Evolutionary conservation across 2,888 invertebrate genomes (phyloP).

Genomic region (Drosophila austrosaltans): DNA sequence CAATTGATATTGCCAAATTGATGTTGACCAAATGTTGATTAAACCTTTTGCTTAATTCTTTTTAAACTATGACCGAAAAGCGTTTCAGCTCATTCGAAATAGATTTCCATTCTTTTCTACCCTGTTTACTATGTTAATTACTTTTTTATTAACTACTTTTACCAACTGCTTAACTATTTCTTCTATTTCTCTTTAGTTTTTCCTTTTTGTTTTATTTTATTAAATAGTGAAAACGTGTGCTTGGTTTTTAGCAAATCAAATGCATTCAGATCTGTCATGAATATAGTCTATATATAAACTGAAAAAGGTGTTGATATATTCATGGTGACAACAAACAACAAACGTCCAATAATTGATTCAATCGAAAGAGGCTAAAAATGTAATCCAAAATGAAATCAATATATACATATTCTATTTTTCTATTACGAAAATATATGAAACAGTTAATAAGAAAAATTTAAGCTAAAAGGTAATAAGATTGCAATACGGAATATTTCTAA

Average conservation of each 20-base stretch:
- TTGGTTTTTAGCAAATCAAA: background rate
- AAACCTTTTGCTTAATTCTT: too few relatives aligned
- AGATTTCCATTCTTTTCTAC: too few relatives aligned
- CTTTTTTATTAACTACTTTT: too few relatives aligned
- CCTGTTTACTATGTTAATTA: too few relatives aligned
- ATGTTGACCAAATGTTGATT: too few relatives aligned
- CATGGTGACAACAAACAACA: conserved; percentile 28
- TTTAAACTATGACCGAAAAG: too few relatives aligned
- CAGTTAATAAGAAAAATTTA: conserved; percentile 60
- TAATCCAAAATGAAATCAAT: conserved; percentile 29
- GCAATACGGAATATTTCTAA: conserved; percentile 24
- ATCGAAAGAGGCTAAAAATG: background rate
- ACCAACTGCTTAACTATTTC: too few relatives aligned
- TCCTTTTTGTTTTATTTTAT: background rate
- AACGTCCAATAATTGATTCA: background rate
- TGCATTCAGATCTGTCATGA: conserved; percentile 2
- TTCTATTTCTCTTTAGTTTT: too few relatives aligned
- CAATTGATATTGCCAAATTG: too few relatives aligned
- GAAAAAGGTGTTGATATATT: conserved; percentile 33
- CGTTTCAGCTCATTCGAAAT: too few relatives aligned
- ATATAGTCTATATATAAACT: conserved; percentile 17
- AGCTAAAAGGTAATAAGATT: conserved; percentile 51
- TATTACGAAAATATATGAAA: conserved; percentile 21
- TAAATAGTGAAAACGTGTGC: background rate
- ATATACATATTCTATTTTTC: conserved; percentile 16